Evolutionary conservation across 2,888 invertebrate genomes (phyloP), one percentile per base, ranked within the genome.

Genomic region (Sylvicola cinctus): DNA sequence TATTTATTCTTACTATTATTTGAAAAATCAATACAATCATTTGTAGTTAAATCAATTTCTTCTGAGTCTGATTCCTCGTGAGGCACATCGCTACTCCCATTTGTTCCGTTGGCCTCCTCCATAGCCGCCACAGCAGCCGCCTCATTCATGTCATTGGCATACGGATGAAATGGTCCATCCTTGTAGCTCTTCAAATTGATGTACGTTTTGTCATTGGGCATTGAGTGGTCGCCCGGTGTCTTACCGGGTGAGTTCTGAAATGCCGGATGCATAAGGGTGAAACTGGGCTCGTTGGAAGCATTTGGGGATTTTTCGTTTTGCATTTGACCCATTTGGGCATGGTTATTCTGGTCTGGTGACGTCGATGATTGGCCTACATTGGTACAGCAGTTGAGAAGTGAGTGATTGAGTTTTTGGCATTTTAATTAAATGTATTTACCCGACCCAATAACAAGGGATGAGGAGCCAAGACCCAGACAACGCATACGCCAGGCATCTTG

Each of bases 401-500:
- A 25, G 25, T 25, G 32, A 25, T 16, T 25, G 17, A 2, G 33
- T 2, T 33, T 15, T 26, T 16, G 33, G 15, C 7, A 17, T 35
- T 20, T 29, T 14, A 26, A 16, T 28, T 34, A 20, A n/a, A 16
- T 32, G 34, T 30, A 29, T 28, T n/a, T 26, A 14, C 29, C 27
- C n/a, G n/a, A n/a, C n/a, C 69, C 68, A 43, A 70, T 54, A 8
- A 69, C 60, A 10, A 72, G 57, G 0, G 70, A 67, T 2, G 70
- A 68, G 1, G 71, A 63, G 4, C 70, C 69, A 11, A 74, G 55
- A 6, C 84, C 83, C 15, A 85, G 63, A 50, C 84, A 85, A 40
- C 85, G 70, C 80, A 87, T 84, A 44, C 85, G 61, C 85, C 85
- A 87, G 2, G 87, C 85, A 49, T 85, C 87, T 50, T 87, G 85